Evolutionary conservation across 1,140 invertebrate genomes (phyloP).

Genomic region (Phortica variegata): DNA sequence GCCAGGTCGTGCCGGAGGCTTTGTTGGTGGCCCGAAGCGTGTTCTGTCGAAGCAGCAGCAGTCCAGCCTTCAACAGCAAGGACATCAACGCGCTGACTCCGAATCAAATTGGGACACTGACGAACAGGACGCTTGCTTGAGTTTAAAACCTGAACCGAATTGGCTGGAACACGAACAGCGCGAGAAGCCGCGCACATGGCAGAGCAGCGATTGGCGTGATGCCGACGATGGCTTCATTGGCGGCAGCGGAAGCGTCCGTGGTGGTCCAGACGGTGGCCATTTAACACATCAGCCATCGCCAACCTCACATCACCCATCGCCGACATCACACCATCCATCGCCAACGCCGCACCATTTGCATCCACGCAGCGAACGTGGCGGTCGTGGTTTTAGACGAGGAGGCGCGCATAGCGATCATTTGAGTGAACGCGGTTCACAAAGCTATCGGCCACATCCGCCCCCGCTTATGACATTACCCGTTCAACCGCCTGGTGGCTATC

Average conservation of each 20-base stretch:
- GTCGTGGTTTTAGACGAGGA: constrained; percentile 37
- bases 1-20: constrained; percentile 27
- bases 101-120: constrained; percentile 53
- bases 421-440: constrained; percentile 23
- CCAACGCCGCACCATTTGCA: constrained; percentile 28
- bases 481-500: constrained; percentile 43
- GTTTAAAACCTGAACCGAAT: constrained; percentile 33
- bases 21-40: constrained; percentile 43
- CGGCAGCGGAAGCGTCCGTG: constrained; percentile 1
- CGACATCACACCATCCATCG: constrained; percentile 10
- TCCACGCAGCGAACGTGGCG: constrained; percentile 32
- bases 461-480: constrained; percentile 48
- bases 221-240: constrained; percentile 29
- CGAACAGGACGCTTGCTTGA: constrained; percentile 31
- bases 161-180: constrained; percentile 48
- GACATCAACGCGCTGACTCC: constrained; percentile 41
- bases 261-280: constrained; percentile 1
- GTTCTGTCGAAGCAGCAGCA: constrained; percentile 14
- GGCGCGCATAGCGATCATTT: constrained; percentile 23
- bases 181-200: constrained; percentile 40
- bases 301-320: constrained; percentile 23
- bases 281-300: no score
- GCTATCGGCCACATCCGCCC: constrained; percentile 45
- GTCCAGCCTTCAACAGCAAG: constrained; percentile 10
- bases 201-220: constrained; percentile 42